Conservation (phyloP, 2,888 invertebrate species). For the Drosophila anomalipes region DNA sequence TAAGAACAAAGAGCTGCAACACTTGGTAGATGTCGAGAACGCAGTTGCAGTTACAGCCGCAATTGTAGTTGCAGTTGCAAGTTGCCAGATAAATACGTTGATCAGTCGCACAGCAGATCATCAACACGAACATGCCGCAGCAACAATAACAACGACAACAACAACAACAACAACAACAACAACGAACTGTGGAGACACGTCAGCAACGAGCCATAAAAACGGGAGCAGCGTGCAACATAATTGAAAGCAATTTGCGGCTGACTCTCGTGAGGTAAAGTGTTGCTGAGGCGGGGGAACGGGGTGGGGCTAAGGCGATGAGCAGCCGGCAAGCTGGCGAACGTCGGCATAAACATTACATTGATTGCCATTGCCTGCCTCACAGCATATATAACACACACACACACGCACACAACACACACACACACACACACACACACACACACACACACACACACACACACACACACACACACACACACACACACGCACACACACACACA, state of each 20-base stretch:
- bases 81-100: slow-evolving; percentile 66
- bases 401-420: slow-evolving; percentile 17
- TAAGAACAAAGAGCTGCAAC: background rate
- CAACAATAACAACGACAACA: slow-evolving; percentile 4
- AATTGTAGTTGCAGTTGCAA: slow-evolving; percentile 44
- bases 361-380: slow-evolving; percentile 66
- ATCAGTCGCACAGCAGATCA: slow-evolving; percentile 72
- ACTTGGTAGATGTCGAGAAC: slow-evolving; percentile 60
- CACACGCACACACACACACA: slow-evolving; percentile 16
- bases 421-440: slow-evolving; percentile 7
- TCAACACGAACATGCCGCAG: slow-evolving; percentile 66
- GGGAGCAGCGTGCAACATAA: slow-evolving; percentile 79
- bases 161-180: slow-evolving; percentile 12
- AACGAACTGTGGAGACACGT: slow-evolving; percentile 58
- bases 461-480: slow-evolving; percentile 11
- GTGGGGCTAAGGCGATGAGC: slow-evolving; percentile 28
- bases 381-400: slow-evolving; percentile 7
- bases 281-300: background rate
- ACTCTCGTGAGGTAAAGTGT: slow-evolving; percentile 25
- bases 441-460: slow-evolving; percentile 16
- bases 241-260: slow-evolving; percentile 79
- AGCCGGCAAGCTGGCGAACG: slow-evolving; percentile 43
- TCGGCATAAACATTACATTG: slow-evolving; percentile 73
- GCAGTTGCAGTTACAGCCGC: slow-evolving; percentile 59
- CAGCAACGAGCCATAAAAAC: slow-evolving; percentile 74